These are phyloP conservation scores for Pilophorus perplexus DNA, from an alignment of 2,888 invertebrate genomes.

Conservation along the genomic window DNA sequence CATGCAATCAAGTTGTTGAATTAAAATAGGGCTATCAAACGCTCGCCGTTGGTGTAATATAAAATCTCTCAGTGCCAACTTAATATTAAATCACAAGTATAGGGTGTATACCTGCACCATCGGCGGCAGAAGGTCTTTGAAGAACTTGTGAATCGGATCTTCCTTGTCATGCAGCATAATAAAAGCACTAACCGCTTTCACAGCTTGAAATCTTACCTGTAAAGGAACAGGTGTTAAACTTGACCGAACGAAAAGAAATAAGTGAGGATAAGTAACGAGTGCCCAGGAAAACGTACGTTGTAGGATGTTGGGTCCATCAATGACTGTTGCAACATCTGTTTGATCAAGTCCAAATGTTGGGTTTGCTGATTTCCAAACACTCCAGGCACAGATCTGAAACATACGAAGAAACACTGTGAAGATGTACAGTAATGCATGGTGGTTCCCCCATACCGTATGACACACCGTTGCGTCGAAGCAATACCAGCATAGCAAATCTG, in stretches of 20 bases:
- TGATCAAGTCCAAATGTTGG: constrained; percentile 87
- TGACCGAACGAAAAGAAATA: not conserved
- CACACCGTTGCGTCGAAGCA: no score
- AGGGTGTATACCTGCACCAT: constrained; percentile 62
- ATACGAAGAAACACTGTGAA: no score
- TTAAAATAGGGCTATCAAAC: no score
- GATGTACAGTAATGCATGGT: no score
- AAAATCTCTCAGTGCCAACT: not conserved
- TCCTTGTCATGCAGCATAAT: constrained; percentile 92
- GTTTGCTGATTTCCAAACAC: constrained; percentile 95
- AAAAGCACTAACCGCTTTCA: constrained; percentile 81
- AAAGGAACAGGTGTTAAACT: constrained; percentile 5
- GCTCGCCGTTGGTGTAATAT: not conserved
- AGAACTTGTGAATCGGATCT: constrained; percentile 81
- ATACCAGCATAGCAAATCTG: no score
- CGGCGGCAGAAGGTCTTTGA: constrained; percentile 77
- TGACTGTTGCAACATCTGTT: constrained; percentile 88
- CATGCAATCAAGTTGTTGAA: no score
- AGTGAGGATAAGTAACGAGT: not conserved
- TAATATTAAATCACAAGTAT: not conserved
- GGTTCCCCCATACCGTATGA: no score
- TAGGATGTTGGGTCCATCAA: constrained; percentile 69
- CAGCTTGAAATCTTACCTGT: constrained; percentile 72
- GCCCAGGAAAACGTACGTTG: constrained; percentile 55
- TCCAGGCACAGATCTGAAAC: constrained; percentile 80